A percentile compares a stretch with the other conserved stretches of the same genome.
Conservation (phyloP, 2,888 invertebrate genomes). For the Cheilosia variabilis region DNA sequence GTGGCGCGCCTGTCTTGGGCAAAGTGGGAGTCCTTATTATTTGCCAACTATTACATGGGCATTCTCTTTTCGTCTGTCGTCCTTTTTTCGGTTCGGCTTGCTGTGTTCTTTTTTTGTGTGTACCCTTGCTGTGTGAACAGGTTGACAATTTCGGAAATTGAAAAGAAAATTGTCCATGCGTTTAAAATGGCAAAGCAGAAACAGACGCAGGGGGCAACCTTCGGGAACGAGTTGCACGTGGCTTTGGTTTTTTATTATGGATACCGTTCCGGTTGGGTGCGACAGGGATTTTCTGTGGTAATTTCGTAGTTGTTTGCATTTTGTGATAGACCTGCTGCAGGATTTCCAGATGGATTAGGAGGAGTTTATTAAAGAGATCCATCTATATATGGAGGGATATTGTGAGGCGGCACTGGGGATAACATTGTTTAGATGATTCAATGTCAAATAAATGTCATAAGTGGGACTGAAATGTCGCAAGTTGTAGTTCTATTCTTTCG, state of each 20-base stretch:
- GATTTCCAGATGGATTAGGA: slow-evolving; percentile 40
- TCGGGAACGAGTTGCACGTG: slow-evolving; percentile 68
- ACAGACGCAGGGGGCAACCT: not conserved
- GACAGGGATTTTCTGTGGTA: slow-evolving; percentile 45
- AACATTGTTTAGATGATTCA: no score
- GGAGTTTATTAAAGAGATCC: slow-evolving; percentile 47
- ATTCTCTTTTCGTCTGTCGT: slow-evolving; percentile 42
- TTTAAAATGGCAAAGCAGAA: slow-evolving; percentile 56
- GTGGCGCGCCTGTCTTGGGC: slow-evolving; percentile 53
- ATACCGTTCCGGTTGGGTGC: slow-evolving; percentile 60
- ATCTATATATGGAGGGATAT: not conserved
- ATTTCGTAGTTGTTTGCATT: slow-evolving; percentile 45
- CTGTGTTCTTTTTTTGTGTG: slow-evolving; percentile 30
- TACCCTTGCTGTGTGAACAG: slow-evolving; percentile 55
- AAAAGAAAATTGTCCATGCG: slow-evolving; percentile 74
- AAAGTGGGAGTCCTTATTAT: slow-evolving; percentile 66
- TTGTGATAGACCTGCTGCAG: slow-evolving; percentile 48
- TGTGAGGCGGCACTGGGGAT: no score
- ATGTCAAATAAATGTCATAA: no score
- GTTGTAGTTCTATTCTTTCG: no score
- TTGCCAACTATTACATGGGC: slow-evolving; percentile 72
- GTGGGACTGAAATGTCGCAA: no score
- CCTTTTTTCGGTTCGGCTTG: slow-evolving; percentile 18
- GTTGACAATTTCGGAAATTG: slow-evolving; percentile 76
- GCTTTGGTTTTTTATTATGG: slow-evolving; percentile 27